phyloP scores from a whole-genome alignment of 2,113 vertebrate species.

The Petaurus breviceps region DNA sequence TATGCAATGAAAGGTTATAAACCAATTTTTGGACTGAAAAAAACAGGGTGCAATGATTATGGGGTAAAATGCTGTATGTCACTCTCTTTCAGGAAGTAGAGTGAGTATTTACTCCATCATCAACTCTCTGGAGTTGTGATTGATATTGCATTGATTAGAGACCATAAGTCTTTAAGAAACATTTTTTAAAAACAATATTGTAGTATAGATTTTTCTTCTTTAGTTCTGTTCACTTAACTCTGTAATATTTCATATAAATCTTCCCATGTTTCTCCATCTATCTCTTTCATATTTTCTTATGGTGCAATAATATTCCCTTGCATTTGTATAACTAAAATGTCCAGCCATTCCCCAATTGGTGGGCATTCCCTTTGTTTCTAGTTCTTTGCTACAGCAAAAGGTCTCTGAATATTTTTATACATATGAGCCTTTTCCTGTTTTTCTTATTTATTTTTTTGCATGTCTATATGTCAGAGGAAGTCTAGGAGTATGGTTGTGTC shows the following conservation, averaged over 20 bases:
- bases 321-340: background rate
- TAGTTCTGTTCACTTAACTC: background rate
- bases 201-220: background rate
- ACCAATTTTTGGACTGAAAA: too few species aligned
- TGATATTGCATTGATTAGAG: background rate
- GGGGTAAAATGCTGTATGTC: background rate
- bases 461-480: background rate
- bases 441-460: background rate
- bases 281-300: background rate
- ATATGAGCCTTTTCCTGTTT: background rate
- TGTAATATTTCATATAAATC: background rate
- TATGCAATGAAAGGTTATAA: too few species aligned
- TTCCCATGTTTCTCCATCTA: background rate
- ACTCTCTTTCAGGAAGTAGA: background rate
- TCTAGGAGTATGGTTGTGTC: too few species aligned
- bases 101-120: background rate
- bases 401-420: background rate
- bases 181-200: too few species aligned
- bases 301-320: background rate
- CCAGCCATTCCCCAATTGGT: background rate
- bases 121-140: background rate
- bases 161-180: background rate
- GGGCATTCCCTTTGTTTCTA: background rate
- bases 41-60: too few species aligned
- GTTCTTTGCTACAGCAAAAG: background rate